A percentile compares a stretch with the other conserved stretches of the same genome.
phyloP scores from a whole-genome alignment of 1,140 invertebrate genomes.

The Mamestra configurata region DNA sequence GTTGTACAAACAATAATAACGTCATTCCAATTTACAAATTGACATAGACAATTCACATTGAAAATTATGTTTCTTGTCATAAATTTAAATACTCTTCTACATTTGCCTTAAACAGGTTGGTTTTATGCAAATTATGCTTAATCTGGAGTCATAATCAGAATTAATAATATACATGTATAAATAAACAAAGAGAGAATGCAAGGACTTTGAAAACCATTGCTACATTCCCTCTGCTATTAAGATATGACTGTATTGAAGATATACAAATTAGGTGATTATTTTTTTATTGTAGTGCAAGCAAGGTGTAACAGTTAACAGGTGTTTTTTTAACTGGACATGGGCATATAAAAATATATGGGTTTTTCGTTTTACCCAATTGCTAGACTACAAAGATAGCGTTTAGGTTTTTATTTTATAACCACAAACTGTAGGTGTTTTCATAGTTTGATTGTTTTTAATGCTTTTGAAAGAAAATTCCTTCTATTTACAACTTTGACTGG shows the following conservation, averaged over 20 bases:
- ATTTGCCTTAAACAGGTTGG: background rate
- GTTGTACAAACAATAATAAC: background rate
- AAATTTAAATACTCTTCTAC: background rate
- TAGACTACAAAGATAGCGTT: no score
- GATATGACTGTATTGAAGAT: background rate
- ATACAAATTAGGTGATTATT: background rate
- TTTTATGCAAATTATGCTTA: slow-evolving; percentile 8
- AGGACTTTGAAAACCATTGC: slow-evolving; percentile 17
- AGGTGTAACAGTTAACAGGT: background rate
- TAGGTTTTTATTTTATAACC: no score
- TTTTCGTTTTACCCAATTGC: no score
- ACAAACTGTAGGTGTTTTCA: no score
- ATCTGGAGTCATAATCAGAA: slow-evolving; percentile 7
- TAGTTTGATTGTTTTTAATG: no score
- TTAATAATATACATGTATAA: background rate
- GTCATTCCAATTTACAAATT: background rate
- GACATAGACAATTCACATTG: no score
- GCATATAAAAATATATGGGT: no score
- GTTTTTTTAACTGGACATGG: background rate
- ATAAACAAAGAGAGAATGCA: slow-evolving; percentile 16
- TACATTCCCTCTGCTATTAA: background rate
- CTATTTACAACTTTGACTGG: no score
- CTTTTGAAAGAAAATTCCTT: no score
- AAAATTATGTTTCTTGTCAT: background rate
- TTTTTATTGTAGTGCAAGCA: background rate